Conservation (phyloP, 2,888 invertebrate genomes). For the Parascotia fuliginaria region DNA sequence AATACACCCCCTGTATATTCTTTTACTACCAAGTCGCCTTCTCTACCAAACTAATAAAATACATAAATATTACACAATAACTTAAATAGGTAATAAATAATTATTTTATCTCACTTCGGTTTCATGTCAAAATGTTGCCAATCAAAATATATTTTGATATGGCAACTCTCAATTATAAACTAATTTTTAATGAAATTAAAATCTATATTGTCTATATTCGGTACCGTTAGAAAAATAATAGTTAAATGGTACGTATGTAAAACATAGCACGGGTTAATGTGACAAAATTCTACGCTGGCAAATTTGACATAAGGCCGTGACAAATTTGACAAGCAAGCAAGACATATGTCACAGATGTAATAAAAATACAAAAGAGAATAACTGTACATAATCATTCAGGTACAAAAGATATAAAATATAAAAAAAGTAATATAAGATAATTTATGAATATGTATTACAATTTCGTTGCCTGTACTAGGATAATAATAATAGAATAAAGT, state of each 20-base stretch:
- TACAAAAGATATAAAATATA: too few species aligned
- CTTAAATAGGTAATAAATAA: neutral
- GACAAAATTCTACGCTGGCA: neutral
- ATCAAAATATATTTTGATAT: neutral
- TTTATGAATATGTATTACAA: too few species aligned
- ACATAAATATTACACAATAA: neutral
- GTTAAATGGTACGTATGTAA: neutral
- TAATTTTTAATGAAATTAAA: neutral
- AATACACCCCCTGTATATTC: conserved; percentile 3
- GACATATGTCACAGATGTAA: too few species aligned
- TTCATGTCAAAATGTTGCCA: neutral
- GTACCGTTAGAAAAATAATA: neutral
- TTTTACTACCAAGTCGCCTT: conserved; percentile 1
- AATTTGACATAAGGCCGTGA: too few species aligned
- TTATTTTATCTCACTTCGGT: neutral
- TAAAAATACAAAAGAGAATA: too few species aligned
- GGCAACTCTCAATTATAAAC: neutral
- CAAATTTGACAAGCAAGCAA: too few species aligned
- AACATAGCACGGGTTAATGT: neutral
- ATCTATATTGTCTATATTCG: neutral
- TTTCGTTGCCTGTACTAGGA: too few species aligned
- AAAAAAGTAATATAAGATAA: too few species aligned
- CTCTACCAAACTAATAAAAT: neutral
- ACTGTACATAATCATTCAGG: too few species aligned
- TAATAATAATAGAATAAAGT: too few species aligned